phyloP scores from a whole-genome alignment of 2,888 invertebrate species.

The Sphinx pinastri region DNA sequence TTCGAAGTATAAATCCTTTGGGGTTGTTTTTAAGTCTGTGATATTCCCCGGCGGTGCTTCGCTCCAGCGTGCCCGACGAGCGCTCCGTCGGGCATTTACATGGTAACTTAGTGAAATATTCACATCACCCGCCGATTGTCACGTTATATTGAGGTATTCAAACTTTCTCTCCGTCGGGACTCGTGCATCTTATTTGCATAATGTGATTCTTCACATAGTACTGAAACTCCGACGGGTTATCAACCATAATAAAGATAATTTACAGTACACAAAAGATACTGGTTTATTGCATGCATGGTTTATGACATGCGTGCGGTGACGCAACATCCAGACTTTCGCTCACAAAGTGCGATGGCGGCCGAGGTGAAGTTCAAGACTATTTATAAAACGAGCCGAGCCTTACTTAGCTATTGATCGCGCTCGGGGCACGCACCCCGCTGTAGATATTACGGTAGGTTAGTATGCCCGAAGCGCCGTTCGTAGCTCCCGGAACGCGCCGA shows the following conservation, averaged over 20 bases:
- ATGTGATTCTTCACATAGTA: conserved; percentile 66
- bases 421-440: conserved; percentile 72
- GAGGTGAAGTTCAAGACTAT: conserved; percentile 83
- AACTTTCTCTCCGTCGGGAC: conserved; percentile 71
- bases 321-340: conserved; percentile 70
- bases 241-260: conserved; percentile 54
- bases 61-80: conserved; percentile 54
- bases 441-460: conserved; percentile 81
- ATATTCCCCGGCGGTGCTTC: conserved; percentile 61
- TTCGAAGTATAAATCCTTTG: conserved; percentile 59
- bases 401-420: conserved; percentile 79
- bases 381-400: conserved; percentile 77
- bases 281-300: conserved; percentile 37
- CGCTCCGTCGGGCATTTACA: conserved; percentile 76
- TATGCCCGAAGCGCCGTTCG: conserved; percentile 71
- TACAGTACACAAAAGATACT: conserved; percentile 45
- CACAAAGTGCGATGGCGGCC: conserved; percentile 60
- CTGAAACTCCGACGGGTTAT: conserved; percentile 61
- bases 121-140: conserved; percentile 77
- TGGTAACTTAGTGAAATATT: conserved; percentile 79
- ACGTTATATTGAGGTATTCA: conserved; percentile 78
- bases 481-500: conserved; percentile 78
- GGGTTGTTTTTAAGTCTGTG: conserved; percentile 65
- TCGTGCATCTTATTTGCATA: conserved; percentile 77
- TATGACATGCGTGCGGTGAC: conserved; percentile 49